Percentiles rank a stretch among this genome's conserved stretches.
Evolutionary conservation across 2,797 vertebrate genomes (phyloP).

Genomic region (Ctenopoma multispine): DNA sequence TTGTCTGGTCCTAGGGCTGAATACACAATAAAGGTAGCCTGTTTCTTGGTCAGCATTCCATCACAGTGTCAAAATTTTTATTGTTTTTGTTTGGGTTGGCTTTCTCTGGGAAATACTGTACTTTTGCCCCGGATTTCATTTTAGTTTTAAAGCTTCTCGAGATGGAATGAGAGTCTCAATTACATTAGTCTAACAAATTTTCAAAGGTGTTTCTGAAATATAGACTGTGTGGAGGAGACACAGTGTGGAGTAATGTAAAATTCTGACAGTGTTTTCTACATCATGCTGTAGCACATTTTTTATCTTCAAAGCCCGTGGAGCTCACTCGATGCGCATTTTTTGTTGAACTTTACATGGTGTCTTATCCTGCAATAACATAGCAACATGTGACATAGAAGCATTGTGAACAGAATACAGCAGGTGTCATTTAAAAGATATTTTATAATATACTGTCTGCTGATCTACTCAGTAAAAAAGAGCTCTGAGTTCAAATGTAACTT

Average conservation of each 20-base stretch:
- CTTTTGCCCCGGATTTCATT: constrained; percentile 7
- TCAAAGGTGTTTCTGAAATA: background rate
- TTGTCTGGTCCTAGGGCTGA: constrained; percentile 66
- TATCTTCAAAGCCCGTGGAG: constrained; percentile 44
- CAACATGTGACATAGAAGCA: constrained; percentile 5
- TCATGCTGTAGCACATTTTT: constrained; percentile 12
- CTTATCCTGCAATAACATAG: constrained; percentile 5
- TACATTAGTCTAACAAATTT: constrained; percentile 6
- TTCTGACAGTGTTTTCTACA: constrained; percentile 17
- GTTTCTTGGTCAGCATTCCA: constrained; percentile 37
- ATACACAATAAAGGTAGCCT: constrained; percentile 47
- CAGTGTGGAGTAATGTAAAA: constrained; percentile 33
- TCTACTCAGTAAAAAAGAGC: background rate
- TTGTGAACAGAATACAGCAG: background rate
- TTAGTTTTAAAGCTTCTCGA: constrained; percentile 7
- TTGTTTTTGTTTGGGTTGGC: constrained; percentile 22
- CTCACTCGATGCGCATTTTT: constrained; percentile 24
- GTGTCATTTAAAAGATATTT: constrained; percentile 3
- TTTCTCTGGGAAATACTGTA: background rate
- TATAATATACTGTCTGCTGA: background rate
- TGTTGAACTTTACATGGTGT: constrained; percentile 9
- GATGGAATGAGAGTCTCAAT: constrained; percentile 12
- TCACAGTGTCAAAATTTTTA: constrained; percentile 31
- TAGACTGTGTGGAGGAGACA: constrained; percentile 5
- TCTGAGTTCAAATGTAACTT: background rate